Conservation (phyloP, 1,140 invertebrate genomes). For the Arctopsyche grandis region DNA sequence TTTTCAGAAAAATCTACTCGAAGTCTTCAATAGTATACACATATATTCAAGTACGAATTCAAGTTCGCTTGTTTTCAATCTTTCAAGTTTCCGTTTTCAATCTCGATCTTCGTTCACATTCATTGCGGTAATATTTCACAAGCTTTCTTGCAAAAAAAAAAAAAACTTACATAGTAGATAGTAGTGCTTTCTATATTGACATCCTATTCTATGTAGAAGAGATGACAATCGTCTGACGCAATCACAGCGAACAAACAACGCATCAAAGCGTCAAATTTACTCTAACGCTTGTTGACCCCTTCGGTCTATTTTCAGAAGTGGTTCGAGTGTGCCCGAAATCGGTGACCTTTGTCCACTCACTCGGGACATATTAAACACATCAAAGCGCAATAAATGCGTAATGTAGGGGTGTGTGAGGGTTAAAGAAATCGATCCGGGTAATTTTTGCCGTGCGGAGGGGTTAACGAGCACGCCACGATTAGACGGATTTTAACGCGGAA, state of each 20-base stretch:
- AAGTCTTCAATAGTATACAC: neutral
- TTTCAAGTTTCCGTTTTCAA: constrained; percentile 15
- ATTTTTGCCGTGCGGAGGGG: neutral
- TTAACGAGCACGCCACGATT: neutral
- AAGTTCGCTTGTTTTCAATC: neutral
- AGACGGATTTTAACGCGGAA: too few relatives aligned
- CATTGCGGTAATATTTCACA: constrained; percentile 21
- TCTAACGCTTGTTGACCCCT: too few relatives aligned
- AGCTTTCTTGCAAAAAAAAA: neutral
- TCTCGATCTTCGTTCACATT: neutral
- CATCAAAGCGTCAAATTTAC: too few relatives aligned
- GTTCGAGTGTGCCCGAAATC: too few relatives aligned
- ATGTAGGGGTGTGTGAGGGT: neutral
- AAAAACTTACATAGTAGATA: neutral
- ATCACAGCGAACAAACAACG: too few relatives aligned
- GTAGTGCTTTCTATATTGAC: constrained; percentile 16
- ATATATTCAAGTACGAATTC: neutral
- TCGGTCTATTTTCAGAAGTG: too few relatives aligned
- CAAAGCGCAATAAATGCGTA: neutral
- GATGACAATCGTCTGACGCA: too few relatives aligned
- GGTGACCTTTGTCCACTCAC: neutral
- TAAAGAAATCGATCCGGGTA: too few relatives aligned
- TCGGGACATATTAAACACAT: neutral
- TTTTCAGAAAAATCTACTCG: neutral
- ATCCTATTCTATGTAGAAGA: neutral